Conservation (phyloP, 2,113 vertebrate genomes). For the Morone saxatilis region DNA sequence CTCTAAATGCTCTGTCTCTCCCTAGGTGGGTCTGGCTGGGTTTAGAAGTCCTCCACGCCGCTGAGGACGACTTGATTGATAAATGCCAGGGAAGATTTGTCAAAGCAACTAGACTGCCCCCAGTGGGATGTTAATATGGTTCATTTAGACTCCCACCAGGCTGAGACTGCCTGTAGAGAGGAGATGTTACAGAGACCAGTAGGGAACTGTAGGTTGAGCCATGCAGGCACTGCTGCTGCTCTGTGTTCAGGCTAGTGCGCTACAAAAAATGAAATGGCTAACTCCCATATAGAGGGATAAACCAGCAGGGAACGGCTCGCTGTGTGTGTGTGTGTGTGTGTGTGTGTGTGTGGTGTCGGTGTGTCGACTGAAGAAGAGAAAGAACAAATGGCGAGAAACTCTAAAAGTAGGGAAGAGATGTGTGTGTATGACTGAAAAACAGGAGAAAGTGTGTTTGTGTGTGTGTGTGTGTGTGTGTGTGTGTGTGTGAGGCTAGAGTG, state of each 20-base stretch:
- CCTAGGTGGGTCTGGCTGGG: slow-evolving; percentile 87
- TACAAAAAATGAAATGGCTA: slow-evolving; percentile 61
- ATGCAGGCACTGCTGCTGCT: slow-evolving; percentile 27
- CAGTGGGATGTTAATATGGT: slow-evolving; percentile 95
- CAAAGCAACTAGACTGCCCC: slow-evolving; percentile 93
- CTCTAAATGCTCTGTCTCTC: slow-evolving; percentile 74
- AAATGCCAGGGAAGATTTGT: slow-evolving; percentile 96
- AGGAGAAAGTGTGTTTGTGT: slow-evolving; percentile 10
- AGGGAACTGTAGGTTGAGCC: slow-evolving; percentile 26
- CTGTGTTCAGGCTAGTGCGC: slow-evolving; percentile 4
- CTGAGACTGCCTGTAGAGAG: slow-evolving; percentile 89
- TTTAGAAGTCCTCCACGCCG: slow-evolving; percentile 87
- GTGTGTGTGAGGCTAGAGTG: slow-evolving; percentile 48
- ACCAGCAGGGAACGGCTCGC: slow-evolving; percentile 48
- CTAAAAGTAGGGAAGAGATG: slow-evolving; percentile 10
- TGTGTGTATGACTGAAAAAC: slow-evolving; percentile 22
- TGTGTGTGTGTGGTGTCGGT: slow-evolving; percentile 16
- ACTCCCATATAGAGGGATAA: slow-evolving; percentile 50
- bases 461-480: neutral
- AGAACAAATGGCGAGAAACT: slow-evolving; percentile 18
- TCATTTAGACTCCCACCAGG: slow-evolving; percentile 91
- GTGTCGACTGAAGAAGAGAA: neutral
- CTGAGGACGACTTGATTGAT: slow-evolving; percentile 92
- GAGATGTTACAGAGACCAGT: slow-evolving; percentile 87
- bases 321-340: neutral